Evolutionary conservation across 2,888 invertebrate genomes (phyloP).

Genomic region (Tetragonisca angustula): DNA sequence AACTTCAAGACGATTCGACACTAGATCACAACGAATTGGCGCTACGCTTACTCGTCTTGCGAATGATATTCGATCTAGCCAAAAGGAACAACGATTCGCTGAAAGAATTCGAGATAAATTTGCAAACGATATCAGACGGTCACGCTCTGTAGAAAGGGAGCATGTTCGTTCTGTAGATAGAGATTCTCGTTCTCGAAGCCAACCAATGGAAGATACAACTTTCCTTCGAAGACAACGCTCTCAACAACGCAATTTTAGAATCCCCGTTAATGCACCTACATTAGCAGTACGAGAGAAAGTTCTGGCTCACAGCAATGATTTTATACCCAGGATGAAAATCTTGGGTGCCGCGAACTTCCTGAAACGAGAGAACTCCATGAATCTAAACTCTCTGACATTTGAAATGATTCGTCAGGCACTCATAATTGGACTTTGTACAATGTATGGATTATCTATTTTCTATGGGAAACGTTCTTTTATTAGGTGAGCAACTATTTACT

Average conservation of each 20-base stretch:
- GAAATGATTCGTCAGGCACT: conserved; percentile 74
- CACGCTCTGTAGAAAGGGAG: conserved; percentile 19
- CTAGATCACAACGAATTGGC: conserved; percentile 10
- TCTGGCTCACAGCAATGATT: conserved; percentile 1
- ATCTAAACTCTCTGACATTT: conserved; percentile 32
- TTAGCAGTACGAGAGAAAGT: conserved; percentile 14
- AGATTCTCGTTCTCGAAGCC: conserved; percentile 4
- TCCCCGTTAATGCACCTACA: conserved; percentile 8
- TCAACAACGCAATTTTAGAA: conserved; percentile 6
- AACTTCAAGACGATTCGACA: conserved; percentile 12
- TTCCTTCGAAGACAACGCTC: conserved; percentile 7
- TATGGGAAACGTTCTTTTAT: conserved; percentile 71
- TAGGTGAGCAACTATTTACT: conserved; percentile 67
- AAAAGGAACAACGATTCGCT: conserved; percentile 25
- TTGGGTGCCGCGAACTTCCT: not conserved
- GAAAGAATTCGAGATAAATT: conserved; percentile 2
- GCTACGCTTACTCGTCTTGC: not conserved
- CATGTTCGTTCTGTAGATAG: conserved; percentile 1
- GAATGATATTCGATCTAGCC: conserved; percentile 5
- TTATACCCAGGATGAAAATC: not conserved
- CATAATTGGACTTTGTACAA: conserved; percentile 73
- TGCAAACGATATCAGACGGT: conserved; percentile 16
- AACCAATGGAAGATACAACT: not conserved
- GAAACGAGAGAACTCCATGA: conserved; percentile 42
- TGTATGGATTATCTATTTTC: conserved; percentile 76